Conservation (phyloP, 2,113 vertebrate species). For the Colistium nudipinnis region DNA sequence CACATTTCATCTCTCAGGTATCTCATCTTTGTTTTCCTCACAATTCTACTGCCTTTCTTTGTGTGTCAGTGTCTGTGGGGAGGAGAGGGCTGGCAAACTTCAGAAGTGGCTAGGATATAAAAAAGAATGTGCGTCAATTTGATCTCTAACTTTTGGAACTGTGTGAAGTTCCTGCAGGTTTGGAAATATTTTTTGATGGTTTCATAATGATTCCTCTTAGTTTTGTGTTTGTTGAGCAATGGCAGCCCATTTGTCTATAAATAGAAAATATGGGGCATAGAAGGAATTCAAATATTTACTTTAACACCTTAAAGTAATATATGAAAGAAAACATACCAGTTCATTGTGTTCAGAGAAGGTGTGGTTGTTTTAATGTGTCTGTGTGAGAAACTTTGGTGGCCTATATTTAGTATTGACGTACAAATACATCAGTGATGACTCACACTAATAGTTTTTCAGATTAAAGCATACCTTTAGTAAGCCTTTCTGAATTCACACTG, state of each 20-base stretch:
- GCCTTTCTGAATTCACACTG: background rate
- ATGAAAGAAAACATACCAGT: background rate
- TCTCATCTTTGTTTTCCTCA: conserved; percentile 26
- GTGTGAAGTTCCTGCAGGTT: conserved; percentile 35
- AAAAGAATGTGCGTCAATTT: conserved; percentile 43
- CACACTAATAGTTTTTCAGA: background rate
- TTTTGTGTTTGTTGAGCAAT: background rate
- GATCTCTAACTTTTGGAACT: background rate
- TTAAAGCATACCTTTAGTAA: background rate
- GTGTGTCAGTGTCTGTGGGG: conserved; percentile 40
- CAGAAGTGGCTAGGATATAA: conserved; percentile 52
- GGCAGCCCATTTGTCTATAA: background rate
- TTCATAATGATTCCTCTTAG: background rate
- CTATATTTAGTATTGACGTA: too few species aligned
- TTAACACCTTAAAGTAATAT: background rate
- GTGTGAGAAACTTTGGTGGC: too few species aligned
- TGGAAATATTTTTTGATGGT: conserved; percentile 15
- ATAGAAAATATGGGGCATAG: background rate
- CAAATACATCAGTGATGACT: background rate
- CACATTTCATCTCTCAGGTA: conserved; percentile 47
- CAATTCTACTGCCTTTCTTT: conserved; percentile 32
- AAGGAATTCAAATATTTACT: background rate
- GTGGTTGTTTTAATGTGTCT: too few species aligned
- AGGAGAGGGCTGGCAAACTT: conserved; percentile 39
- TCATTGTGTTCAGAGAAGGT: background rate